These are phyloP conservation scores for Drosophila pandora DNA, from an alignment of 1,140 invertebrate genomes.

Conservation along the genomic window DNA sequence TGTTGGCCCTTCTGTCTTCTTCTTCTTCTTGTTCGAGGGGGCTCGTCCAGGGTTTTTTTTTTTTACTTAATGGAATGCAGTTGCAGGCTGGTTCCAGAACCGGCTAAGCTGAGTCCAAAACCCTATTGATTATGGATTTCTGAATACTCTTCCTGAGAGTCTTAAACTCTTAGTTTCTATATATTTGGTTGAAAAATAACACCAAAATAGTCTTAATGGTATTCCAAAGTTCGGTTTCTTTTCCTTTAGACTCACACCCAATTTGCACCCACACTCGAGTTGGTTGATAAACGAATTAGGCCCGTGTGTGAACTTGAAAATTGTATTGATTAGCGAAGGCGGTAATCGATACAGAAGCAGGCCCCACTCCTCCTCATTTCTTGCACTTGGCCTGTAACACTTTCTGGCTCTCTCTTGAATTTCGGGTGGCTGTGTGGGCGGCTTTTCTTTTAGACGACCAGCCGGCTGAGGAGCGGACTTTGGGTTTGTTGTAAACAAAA, in stretches of 20 bases:
- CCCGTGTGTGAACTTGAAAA: constrained; percentile 70
- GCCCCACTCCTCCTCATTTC: not conserved
- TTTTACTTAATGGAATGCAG: constrained; percentile 43
- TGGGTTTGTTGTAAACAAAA: constrained; percentile 69
- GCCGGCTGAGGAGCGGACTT: constrained; percentile 53
- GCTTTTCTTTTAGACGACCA: constrained; percentile 31
- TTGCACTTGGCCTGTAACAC: constrained; percentile 16
- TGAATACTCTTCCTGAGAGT: constrained; percentile 2
- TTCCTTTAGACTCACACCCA: not conserved
- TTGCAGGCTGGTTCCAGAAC: constrained; percentile 49
- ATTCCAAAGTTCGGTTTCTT: not conserved
- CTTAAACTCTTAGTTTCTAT: too few relatives aligned
- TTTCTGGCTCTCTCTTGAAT: not conserved
- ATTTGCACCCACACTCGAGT: constrained; percentile 5
- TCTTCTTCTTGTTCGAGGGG: constrained; percentile 47
- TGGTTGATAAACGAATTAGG: constrained; percentile 20
- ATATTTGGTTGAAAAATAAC: too few relatives aligned
- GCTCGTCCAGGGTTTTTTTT: constrained; percentile 53
- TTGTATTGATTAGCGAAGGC: constrained; percentile 51
- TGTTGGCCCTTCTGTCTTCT: constrained; percentile 16
- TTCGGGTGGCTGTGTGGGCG: constrained; percentile 32
- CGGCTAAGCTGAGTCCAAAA: constrained; percentile 22
- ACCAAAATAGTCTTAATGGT: too few relatives aligned
- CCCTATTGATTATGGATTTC: constrained; percentile 3
- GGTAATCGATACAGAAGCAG: constrained; percentile 15